Conservation (phyloP, 2,113 vertebrate genomes). For the Psephotus haematonotus region DNA sequence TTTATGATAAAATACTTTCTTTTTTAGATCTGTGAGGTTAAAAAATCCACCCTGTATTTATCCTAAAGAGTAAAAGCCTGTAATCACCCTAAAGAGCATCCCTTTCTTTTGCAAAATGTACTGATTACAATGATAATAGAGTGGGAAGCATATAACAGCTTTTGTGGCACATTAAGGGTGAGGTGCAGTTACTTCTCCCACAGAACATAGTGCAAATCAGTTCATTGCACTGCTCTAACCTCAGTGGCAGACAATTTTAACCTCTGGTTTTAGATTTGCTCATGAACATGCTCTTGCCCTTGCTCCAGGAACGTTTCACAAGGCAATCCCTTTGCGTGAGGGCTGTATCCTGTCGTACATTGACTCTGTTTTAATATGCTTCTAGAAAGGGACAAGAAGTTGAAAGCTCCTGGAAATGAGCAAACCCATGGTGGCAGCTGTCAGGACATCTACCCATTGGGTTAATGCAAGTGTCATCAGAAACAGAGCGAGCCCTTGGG, state of each 20-base stretch:
- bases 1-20: background rate
- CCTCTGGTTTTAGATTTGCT: background rate
- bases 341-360: background rate
- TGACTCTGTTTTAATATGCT: too few species aligned
- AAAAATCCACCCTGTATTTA: rapidly evolving
- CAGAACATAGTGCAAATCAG: background rate
- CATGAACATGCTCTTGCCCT: too few species aligned
- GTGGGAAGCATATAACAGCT: too few species aligned
- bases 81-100: background rate
- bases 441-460: background rate
- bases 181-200: background rate
- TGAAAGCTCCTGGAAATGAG: background rate
- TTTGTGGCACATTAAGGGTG: too few species aligned
- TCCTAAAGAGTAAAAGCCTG: background rate
- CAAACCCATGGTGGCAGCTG: background rate
- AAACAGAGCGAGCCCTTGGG: background rate
- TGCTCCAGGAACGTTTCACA: rapidly evolving
- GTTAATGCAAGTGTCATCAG: background rate
- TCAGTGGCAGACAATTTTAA: background rate
- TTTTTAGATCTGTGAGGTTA: background rate
- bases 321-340: background rate
- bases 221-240: background rate
- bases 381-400: background rate
- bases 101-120: background rate
- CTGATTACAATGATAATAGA: background rate